Percentiles rank a stretch among this genome's conserved stretches.
phyloP scores from a whole-genome alignment of 2,113 vertebrate genomes.

The Leucoraja erinaceus region DNA sequence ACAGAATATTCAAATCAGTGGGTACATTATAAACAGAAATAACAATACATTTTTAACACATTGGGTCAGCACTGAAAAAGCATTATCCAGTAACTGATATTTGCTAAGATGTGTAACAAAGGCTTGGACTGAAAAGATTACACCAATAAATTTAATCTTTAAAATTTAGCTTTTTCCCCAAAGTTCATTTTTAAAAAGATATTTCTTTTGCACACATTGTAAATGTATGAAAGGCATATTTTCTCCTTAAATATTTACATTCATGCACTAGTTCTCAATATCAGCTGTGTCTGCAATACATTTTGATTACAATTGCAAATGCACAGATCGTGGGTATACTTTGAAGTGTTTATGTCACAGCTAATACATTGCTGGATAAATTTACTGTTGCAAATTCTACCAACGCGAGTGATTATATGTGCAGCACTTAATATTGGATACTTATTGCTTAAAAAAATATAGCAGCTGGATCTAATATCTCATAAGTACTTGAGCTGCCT shows the following conservation, averaged over 20 bases:
- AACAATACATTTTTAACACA: constrained; percentile 59
- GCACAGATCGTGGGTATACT: constrained; percentile 60
- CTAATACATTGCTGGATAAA: constrained; percentile 46
- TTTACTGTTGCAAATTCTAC: constrained; percentile 55
- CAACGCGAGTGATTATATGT: neutral
- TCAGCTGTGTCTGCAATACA: constrained; percentile 47
- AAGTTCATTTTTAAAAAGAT: constrained; percentile 64
- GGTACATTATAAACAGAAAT: constrained; percentile 63
- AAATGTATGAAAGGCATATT: constrained; percentile 75
- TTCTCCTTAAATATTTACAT: constrained; percentile 77
- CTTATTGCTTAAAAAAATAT: constrained; percentile 25
- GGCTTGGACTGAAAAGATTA: constrained; percentile 74
- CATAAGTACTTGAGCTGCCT: neutral
- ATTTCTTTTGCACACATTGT: constrained; percentile 63
- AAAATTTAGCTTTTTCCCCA: constrained; percentile 53
- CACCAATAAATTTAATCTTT: constrained; percentile 59
- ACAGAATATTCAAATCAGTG: constrained; percentile 52
- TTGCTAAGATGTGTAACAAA: constrained; percentile 65
- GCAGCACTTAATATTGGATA: neutral
- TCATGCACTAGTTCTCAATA: constrained; percentile 74
- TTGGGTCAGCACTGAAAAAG: constrained; percentile 61
- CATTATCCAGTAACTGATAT: constrained; percentile 64
- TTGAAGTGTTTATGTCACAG: constrained; percentile 58
- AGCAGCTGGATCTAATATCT: constrained; percentile 4
- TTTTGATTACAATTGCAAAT: constrained; percentile 57